Evolutionary conservation across 2,113 vertebrate species (phyloP).

Genomic region (Ranitomeya variabilis): DNA sequence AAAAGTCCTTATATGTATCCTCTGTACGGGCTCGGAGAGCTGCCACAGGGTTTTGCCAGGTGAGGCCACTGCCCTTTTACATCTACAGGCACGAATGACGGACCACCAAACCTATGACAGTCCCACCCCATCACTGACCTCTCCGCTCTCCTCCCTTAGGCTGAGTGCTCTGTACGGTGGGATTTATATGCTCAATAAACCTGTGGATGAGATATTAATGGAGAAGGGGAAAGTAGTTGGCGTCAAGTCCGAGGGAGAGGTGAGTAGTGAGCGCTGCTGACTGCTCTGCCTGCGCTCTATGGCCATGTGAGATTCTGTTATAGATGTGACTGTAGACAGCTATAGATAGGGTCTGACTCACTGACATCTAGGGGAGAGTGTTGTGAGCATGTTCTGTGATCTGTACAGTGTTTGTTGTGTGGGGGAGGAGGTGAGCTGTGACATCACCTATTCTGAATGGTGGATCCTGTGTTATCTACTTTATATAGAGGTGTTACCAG

Average conservation of each 20-base stretch:
- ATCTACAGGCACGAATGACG: too few species aligned
- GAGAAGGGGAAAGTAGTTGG: constrained; percentile 84
- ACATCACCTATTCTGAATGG: too few species aligned
- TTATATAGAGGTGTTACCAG: too few species aligned
- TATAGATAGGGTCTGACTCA: too few species aligned
- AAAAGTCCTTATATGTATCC: constrained; percentile 93
- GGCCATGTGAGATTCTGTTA: too few species aligned
- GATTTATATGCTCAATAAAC: constrained; percentile 92
- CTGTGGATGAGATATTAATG: constrained; percentile 89
- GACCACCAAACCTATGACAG: not conserved
- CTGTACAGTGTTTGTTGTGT: too few species aligned
- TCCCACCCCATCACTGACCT: not conserved
- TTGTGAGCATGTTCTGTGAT: too few species aligned
- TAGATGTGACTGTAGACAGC: too few species aligned
- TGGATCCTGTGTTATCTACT: too few species aligned
- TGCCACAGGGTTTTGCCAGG: constrained; percentile 91
- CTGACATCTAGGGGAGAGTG: too few species aligned
- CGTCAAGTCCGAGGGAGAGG: constrained; percentile 89
- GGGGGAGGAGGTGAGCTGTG: too few species aligned
- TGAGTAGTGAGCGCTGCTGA: constrained; percentile 58
- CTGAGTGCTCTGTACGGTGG: constrained; percentile 90
- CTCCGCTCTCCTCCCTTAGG: constrained; percentile 63
- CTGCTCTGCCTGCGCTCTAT: too few species aligned
- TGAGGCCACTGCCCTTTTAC: constrained; percentile 56
- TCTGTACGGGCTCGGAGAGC: constrained; percentile 87